Evolutionary conservation across 2,113 vertebrate genomes (phyloP), one percentile per base, ranked within the genome.

Genomic region (Nannobrachium achirus): DNA sequence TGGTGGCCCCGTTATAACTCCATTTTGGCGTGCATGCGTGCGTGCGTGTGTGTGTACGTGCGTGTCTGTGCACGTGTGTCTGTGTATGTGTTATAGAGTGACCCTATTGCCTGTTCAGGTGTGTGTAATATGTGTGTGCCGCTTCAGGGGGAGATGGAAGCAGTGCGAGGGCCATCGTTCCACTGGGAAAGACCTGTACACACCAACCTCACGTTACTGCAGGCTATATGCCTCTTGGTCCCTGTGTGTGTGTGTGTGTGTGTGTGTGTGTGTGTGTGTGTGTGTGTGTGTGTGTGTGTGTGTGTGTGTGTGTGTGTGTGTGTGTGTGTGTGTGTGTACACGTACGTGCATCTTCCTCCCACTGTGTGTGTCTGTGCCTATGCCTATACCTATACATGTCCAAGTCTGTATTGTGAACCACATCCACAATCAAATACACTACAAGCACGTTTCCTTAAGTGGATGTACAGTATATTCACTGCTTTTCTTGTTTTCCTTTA

Each of bases 91-190:
- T 62, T 39, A 18, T 51, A 56, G 56, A 40, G 1, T 78, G 82
- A 79, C 77, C 79, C 76, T 80, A 56, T 78, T 79, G 71, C 66
- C 71, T 80, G 64, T 52, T 81, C 69, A 66, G 64, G 77, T 75
- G 80, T 85, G 74, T 69, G 68, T 79, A 80, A 78, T 75, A 56
- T 72, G 39, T 62, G 60, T 59, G 63, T 66, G 63, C 56, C 75
- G 76, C 79, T 81, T 49, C 50, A 71, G 72, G 78, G 64, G 66
- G 74, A 74, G 62, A 74, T 41, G 50, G 53, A 41, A 25, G 67
- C 73, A 68, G 56, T 71, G 66, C 59, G 69, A 55, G 57, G 53
- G 42, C 52, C 61, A 62, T 8, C 1, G 38, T 65, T 71, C 71
- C 63, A 58, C 33, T 66, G 64, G 73, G 65, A 10, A 63, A 68